A percentile compares a stretch with the other conserved stretches of the same genome.
Evolutionary conservation across 2,888 invertebrate genomes (phyloP).

Genomic region (Eumacrocentrus americanus): DNA sequence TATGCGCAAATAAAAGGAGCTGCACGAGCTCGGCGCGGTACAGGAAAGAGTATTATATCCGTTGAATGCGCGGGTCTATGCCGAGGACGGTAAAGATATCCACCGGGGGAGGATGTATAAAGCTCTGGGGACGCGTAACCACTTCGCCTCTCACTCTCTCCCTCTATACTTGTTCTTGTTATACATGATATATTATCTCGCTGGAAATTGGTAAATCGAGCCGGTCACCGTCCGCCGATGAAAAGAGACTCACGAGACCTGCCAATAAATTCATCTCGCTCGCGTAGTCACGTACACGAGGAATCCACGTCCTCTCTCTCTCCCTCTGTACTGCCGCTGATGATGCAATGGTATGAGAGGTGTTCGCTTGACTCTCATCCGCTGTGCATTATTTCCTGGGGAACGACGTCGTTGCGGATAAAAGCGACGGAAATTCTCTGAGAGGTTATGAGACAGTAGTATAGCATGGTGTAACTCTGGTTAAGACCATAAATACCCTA

Average conservation of each 20-base stretch:
- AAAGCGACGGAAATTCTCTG: not conserved
- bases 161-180: constrained; percentile 27
- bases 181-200: constrained; percentile 25
- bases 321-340: not conserved
- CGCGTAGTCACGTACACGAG: not conserved
- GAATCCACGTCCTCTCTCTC: not conserved
- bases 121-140: constrained; percentile 11
- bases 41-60: too few relatives aligned
- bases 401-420: not conserved
- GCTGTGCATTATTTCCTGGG: not conserved
- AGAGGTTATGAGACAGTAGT: not conserved
- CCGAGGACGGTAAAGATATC: too few relatives aligned
- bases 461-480: constrained; percentile 14
- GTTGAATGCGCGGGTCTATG: too few relatives aligned
- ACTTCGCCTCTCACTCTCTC: constrained; percentile 1
- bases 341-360: too few relatives aligned
- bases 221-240: constrained; percentile 11
- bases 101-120: constrained; percentile 1
- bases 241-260: constrained; percentile 13
- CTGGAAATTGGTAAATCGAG: constrained; percentile 27
- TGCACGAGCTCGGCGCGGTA: too few relatives aligned
- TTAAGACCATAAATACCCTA: constrained; percentile 30
- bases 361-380: too few relatives aligned
- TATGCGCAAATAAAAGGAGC: too few relatives aligned
- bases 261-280: constrained; percentile 22